Percentiles rank a stretch among this genome's conserved stretches.
Evolutionary conservation across 1,140 invertebrate species (phyloP).

Genomic region (Oreohelix idahoensis): DNA sequence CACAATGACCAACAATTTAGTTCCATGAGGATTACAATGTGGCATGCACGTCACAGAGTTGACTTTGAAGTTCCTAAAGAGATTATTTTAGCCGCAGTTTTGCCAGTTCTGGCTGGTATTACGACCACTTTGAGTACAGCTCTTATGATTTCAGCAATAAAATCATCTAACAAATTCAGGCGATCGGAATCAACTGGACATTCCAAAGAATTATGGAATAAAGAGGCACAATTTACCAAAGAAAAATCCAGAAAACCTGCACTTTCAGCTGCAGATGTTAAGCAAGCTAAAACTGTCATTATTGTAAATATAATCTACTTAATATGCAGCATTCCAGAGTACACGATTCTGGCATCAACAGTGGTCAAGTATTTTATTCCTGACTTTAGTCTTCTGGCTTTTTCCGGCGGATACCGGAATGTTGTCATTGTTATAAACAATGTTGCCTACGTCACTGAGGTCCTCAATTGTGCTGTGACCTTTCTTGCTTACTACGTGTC

Average conservation of each 20-base stretch:
- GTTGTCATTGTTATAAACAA: background rate
- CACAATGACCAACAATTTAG: background rate
- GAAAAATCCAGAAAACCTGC: background rate
- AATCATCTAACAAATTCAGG: background rate
- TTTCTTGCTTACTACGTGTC: background rate
- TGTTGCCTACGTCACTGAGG: background rate
- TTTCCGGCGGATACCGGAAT: background rate
- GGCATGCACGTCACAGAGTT: background rate
- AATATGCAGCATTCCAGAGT: background rate
- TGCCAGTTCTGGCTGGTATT: background rate
- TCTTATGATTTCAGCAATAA: background rate
- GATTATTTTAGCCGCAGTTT: background rate
- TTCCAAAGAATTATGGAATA: background rate
- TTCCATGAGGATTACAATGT: background rate
- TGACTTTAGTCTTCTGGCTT: background rate
- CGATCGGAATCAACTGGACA: background rate
- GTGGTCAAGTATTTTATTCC: background rate
- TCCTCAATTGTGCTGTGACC: background rate
- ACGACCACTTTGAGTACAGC: background rate
- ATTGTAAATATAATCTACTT: background rate
- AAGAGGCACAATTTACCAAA: background rate
- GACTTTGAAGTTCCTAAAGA: background rate
- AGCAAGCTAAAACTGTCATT: conserved; percentile 2
- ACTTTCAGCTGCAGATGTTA: background rate
- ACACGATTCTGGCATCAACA: background rate